These are phyloP conservation scores for Papilio gigon DNA, from an alignment of 2,888 invertebrate genomes.

Conservation along the genomic window DNA sequence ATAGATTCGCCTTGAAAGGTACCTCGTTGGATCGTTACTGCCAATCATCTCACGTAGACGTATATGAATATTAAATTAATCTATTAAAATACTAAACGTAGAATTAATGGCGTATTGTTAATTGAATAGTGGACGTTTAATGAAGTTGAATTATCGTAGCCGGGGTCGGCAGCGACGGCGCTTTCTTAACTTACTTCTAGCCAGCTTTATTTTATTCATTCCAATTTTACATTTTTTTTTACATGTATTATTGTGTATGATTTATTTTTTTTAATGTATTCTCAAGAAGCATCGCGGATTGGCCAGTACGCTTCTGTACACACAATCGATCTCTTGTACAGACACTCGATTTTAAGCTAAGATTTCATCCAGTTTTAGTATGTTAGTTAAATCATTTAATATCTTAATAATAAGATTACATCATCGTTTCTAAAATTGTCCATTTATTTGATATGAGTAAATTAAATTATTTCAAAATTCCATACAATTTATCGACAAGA, in stretches of 20 bases:
- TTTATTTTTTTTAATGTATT: slow-evolving; percentile 12
- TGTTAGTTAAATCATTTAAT: slow-evolving; percentile 45
- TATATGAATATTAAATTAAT: slow-evolving; percentile 55
- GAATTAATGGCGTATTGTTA: slow-evolving; percentile 73
- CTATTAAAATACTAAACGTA: slow-evolving; percentile 67
- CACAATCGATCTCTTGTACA: slow-evolving; percentile 65
- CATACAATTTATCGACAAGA: neutral
- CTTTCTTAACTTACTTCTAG: slow-evolving; percentile 47
- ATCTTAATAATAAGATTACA: slow-evolving; percentile 18
- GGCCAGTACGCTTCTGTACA: slow-evolving; percentile 56
- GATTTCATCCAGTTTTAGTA: slow-evolving; percentile 49
- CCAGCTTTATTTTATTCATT: slow-evolving; percentile 35
- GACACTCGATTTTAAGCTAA: slow-evolving; percentile 52
- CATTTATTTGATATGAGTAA: neutral
- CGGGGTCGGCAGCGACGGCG: slow-evolving; percentile 52
- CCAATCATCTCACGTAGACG: slow-evolving; percentile 73
- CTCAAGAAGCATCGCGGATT: slow-evolving; percentile 38
- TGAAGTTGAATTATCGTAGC: slow-evolving; percentile 73
- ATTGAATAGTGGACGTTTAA: slow-evolving; percentile 80
- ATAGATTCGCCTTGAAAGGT: slow-evolving; percentile 44
- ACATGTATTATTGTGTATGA: slow-evolving; percentile 3
- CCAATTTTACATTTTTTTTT: neutral
- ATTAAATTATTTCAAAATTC: neutral
- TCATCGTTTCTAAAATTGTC: neutral
- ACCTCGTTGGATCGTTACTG: slow-evolving; percentile 62